A percentile compares a stretch with the other conserved stretches of the same genome.
These are phyloP conservation scores for Semotilus atromaculatus DNA, from an alignment of 2,797 vertebrate species.

Conservation along the genomic window DNA sequence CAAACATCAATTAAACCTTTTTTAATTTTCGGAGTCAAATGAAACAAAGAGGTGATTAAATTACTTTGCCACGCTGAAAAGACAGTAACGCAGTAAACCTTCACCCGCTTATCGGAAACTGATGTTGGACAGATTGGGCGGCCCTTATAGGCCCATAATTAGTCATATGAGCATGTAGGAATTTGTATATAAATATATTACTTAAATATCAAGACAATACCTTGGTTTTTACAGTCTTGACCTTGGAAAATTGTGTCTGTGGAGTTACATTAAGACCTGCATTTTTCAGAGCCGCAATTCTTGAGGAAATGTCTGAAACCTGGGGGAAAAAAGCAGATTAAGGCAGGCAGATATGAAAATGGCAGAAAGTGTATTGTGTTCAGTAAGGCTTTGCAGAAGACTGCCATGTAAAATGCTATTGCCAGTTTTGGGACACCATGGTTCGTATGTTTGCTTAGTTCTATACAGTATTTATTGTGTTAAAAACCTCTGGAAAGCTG, in stretches of 20 bases:
- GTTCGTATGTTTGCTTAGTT: background rate
- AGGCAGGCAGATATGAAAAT: background rate
- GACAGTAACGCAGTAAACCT: no score
- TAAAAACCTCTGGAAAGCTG: background rate
- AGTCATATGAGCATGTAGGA: conserved; percentile 5
- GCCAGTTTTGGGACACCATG: background rate
- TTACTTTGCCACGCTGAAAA: no score
- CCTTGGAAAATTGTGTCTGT: conserved; percentile 65
- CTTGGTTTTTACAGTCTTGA: conserved; percentile 61
- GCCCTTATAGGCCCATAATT: no score
- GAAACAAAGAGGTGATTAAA: no score
- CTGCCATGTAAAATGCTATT: background rate
- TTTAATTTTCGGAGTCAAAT: no score
- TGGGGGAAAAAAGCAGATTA: conserved; percentile 49
- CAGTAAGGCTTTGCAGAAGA: background rate
- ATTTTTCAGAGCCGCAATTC: conserved; percentile 79
- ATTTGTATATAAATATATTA: conserved; percentile 25
- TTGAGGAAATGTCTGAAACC: conserved; percentile 77
- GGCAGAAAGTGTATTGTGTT: background rate
- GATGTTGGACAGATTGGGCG: no score
- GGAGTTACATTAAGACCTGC: conserved; percentile 79
- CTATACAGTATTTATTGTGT: background rate
- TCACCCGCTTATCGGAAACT: no score
- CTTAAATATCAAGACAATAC: conserved; percentile 51
- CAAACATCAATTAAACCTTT: no score